Base-by-base conservation (phyloP, 2,888 invertebrate genomes). In the Phaedon cochleariae region DNA sequence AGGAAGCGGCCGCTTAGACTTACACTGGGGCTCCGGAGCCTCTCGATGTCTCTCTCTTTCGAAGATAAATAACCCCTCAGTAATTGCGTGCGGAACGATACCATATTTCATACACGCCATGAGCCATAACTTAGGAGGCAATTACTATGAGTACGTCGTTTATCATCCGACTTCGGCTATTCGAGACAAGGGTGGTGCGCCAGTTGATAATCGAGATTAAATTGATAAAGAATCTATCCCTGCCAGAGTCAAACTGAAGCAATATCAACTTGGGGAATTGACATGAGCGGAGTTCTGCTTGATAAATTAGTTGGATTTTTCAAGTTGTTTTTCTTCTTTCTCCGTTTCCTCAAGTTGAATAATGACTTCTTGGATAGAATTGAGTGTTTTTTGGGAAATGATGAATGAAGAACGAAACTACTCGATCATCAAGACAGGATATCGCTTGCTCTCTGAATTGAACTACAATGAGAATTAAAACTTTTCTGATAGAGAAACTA, bases 121-220 rank as follows among this genome's bases (percentile, higher is more conserved):
- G 84, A 84, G 84, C 85, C 85, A 86, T 86, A 86, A 86, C 85
- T 86, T 86, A 85, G 84, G 80, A 85, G 86, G 85, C 86, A 86
- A 86, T 86, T 86, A 86, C 85, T 82, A 84, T 84, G 85, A 86
- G 86, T 86, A 85, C 84, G 84, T 85, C 86, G 84, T 86, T 86
- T 86, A 86, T 86, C 86, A 86, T 85, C 81, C 74, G 67, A 66
- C 69, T 70, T 64, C 64, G 41, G 41, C 41, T 41, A 41, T 41
- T 77, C 73, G 73, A 78, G 78, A 78, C 78, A 78, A 77, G 78
- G 76, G 73, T 71, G 75, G 76, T 70, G 77, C 70, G 76, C 74
- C 74, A 74, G 74, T 74, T 80, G 79, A 80, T 80, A 80, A 81
- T 80, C 80, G 80, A 77, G 80, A 80, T 81, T 78, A 80, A 80